Evolutionary conservation across 2,113 vertebrate species (phyloP), one percentile per base, ranked within the genome.

Genomic region (Chaenocephalus aceratus): DNA sequence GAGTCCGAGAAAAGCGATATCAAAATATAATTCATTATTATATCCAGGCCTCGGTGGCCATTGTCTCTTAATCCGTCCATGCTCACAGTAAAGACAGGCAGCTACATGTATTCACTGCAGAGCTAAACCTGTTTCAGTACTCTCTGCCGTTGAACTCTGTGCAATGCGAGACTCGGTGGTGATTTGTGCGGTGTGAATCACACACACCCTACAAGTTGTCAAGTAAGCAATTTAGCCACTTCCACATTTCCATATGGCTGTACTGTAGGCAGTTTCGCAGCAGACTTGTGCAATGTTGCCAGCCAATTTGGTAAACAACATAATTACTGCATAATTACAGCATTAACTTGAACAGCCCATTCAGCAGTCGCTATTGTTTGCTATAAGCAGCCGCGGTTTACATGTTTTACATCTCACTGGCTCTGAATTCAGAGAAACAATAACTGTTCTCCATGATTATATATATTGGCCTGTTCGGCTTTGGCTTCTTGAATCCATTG

Each of bases 251-350:
- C 51, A 4, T 72, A 34, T 74, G 57, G 62, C 53, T 26, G 4
- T 34, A 63, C 57, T 69, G 64, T 71, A 64, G 59, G 71, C 51
- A 49, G 60, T 78, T 66, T 49, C 54, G 61, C 74, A 16, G 61
- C 45, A 72, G 53, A 63, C 66, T 30, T 73, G 64, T 78, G 57
- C 76, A 45, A 58, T 64, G 23, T 76, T 74, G n/a, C 66, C 44
- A 57, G 72, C 70, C 65, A 78, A 85, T 86, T 86, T 21, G 53
- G 77, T 79, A 83, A 89, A 90, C 80, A 81, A 58, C 77, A 82
- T 89, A 88, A 91, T 89, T 76, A 65, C 83, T 67, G 61, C 63
- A 75, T 91, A 89, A 90, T 90, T 90, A 88, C 59, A 74, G 71
- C 82, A 86, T 86, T 88, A 87, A 77, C 75, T 82, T 62, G 53